phyloP scores from a whole-genome alignment of 2,113 vertebrate species.

The Bombycilla garrulus region DNA sequence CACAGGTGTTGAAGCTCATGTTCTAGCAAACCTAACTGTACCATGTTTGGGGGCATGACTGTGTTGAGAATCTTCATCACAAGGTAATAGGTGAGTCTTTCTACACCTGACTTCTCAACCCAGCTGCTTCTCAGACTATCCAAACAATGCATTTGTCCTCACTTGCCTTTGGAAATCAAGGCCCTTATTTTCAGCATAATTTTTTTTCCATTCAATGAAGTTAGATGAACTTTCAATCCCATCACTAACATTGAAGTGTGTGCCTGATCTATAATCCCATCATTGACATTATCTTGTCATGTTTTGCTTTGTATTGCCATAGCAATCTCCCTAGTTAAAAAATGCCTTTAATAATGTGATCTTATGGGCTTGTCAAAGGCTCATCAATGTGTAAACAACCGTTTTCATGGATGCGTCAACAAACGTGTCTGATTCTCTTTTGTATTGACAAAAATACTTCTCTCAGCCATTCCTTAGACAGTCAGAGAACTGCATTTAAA shows the following conservation, averaged over 20 bases:
- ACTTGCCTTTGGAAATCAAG: background rate
- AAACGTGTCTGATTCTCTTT: background rate
- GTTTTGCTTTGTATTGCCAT: background rate
- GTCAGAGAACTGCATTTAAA: background rate
- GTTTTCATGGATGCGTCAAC: background rate
- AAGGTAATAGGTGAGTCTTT: background rate
- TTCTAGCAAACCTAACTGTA: background rate
- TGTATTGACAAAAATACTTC: background rate
- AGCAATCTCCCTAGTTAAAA: background rate
- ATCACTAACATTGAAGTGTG: background rate
- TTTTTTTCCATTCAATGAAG: background rate
- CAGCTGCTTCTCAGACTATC: background rate
- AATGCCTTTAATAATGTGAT: background rate
- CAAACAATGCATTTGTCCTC: background rate
- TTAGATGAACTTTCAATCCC: background rate
- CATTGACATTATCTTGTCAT: background rate
- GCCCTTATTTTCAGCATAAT: background rate
- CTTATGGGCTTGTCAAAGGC: background rate
- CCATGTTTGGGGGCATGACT: background rate
- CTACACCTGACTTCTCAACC: background rate
- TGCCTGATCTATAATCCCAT: background rate
- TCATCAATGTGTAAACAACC: background rate
- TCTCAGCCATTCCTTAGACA: background rate
- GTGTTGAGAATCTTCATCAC: background rate
- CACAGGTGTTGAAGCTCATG: fast-evolving